Conservation (phyloP, 2,797 vertebrate species). For the Pelochelys cantorii region DNA sequence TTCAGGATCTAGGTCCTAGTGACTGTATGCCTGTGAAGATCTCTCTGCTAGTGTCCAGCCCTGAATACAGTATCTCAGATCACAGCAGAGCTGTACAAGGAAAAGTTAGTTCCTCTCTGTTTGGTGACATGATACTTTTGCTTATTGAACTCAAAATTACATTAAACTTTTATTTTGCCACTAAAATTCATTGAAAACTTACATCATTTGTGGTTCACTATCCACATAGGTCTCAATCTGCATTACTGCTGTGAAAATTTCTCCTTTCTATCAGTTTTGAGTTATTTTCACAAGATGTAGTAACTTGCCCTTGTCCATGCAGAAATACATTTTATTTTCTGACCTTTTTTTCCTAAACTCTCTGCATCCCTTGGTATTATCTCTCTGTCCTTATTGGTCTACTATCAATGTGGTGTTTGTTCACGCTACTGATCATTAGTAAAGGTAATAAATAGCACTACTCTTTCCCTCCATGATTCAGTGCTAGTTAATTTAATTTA, state of each 20-base stretch:
- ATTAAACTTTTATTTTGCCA: background rate
- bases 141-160: background rate
- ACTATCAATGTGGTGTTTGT: background rate
- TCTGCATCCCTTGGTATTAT: background rate
- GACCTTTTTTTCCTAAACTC: background rate
- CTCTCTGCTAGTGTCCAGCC: background rate
- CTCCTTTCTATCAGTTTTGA: background rate
- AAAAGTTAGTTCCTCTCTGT: background rate
- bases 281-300: background rate
- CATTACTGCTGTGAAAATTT: background rate
- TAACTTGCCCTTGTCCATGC: background rate
- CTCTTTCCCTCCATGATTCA: background rate
- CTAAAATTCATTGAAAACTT: background rate
- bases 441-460: background rate
- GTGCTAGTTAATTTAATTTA: background rate
- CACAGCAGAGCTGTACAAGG: background rate
- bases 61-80: background rate
- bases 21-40: background rate
- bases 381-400: background rate
- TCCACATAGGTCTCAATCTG: background rate
- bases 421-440: background rate
- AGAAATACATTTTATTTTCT: background rate
- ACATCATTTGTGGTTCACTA: background rate
- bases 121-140: background rate
- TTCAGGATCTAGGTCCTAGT: background rate